Evolutionary conservation across 1,140 invertebrate genomes (phyloP).

Genomic region (Polypedilum vanderplanki): DNA sequence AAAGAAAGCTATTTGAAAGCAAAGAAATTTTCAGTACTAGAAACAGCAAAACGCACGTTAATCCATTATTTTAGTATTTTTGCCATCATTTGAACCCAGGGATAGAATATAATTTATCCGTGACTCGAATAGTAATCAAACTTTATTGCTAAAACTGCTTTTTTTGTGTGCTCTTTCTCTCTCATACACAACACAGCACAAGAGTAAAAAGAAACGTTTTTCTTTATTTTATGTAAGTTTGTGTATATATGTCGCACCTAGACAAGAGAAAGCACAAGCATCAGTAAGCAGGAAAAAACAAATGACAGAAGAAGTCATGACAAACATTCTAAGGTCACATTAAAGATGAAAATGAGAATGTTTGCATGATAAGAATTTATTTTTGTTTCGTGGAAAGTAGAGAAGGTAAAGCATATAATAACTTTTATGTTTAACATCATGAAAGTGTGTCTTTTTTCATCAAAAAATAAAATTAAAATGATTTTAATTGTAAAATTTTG

Average conservation of each 20-base stretch:
- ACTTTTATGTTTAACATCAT: too few species aligned
- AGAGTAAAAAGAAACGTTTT: not conserved
- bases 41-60: constrained; percentile 6
- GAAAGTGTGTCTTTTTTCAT: too few species aligned
- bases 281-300: not conserved
- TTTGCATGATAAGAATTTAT: constrained; percentile 8
- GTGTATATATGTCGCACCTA: not conserved
- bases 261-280: not conserved
- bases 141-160: constrained; percentile 23
- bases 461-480: too few species aligned
- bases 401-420: too few species aligned
- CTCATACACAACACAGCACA: not conserved
- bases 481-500: too few species aligned
- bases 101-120: constrained; percentile 21
- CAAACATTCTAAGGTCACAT: constrained; percentile 1
- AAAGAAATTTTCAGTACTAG: too few species aligned
- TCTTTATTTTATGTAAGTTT: too few species aligned
- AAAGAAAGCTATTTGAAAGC: too few species aligned
- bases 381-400: not conserved
- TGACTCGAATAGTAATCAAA: constrained; percentile 25
- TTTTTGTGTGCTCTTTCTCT: not conserved
- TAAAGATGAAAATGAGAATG: constrained; percentile 8
- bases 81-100: constrained; percentile 22
- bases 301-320: not conserved
- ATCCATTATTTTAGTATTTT: constrained; percentile 27